Evolutionary conservation across 1,140 invertebrate genomes (phyloP).

Genomic region (Brachionus sp.): DNA sequence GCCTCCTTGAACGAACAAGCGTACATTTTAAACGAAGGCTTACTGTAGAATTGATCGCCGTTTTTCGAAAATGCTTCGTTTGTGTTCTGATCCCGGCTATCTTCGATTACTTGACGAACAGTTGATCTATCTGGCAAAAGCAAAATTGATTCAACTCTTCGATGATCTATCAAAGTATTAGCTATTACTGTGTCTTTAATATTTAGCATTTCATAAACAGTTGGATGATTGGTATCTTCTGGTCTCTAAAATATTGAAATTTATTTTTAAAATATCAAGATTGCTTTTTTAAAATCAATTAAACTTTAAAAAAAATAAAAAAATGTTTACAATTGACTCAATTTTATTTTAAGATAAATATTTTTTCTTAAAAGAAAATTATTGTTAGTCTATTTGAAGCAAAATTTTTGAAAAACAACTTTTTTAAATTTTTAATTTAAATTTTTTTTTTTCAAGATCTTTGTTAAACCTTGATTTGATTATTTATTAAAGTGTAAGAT

Average conservation of each 20-base stretch:
- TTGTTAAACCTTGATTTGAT: no score
- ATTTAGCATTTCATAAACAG: constrained; percentile 69
- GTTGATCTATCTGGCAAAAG: constrained; percentile 53
- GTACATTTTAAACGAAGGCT: constrained; percentile 56
- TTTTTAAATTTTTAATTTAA: no score
- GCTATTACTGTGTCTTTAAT: constrained; percentile 72
- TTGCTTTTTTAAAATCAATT: no score
- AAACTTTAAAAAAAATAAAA: neutral
- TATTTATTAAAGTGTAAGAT: no score
- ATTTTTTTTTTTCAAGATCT: no score
- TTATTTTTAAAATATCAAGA: neutral
- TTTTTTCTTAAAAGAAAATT: no score
- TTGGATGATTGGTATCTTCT: constrained; percentile 55
- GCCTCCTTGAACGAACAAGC: constrained; percentile 50
- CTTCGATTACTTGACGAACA: constrained; percentile 55
- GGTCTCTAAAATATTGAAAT: constrained; percentile 40
- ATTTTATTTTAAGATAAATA: no score
- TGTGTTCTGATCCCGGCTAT: constrained; percentile 50
- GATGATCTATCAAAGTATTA: constrained; percentile 79
- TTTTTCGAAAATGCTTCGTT: constrained; percentile 54
- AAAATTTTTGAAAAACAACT: no score
- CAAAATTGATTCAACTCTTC: constrained; percentile 55
- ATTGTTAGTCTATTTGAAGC: no score
- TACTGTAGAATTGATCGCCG: constrained; percentile 54
- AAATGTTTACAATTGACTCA: no score